Conservation (phyloP, 1,140 invertebrate genomes). For the Bombyx mori region DNA sequence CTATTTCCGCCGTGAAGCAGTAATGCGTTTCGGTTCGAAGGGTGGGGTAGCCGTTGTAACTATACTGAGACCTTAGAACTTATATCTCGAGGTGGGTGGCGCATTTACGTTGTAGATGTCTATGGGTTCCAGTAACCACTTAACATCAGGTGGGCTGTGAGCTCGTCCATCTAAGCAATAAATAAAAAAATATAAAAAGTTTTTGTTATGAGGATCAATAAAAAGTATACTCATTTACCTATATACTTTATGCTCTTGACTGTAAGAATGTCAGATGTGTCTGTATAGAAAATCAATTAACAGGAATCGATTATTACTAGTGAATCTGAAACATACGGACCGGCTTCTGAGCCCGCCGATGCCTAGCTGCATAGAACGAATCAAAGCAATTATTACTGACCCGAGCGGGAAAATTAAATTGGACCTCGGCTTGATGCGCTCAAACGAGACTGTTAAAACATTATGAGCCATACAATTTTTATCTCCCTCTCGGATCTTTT, state of each 20-base stretch:
- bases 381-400: constrained; percentile 56
- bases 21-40: too few relatives aligned
- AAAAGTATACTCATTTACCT: too few relatives aligned
- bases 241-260: not conserved
- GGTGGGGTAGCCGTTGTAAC: too few relatives aligned
- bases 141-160: too few relatives aligned
- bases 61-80: too few relatives aligned
- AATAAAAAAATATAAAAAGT: too few relatives aligned
- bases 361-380: constrained; percentile 49
- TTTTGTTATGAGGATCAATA: too few relatives aligned
- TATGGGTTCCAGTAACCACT: too few relatives aligned
- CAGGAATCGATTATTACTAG: constrained; percentile 35
- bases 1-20: too few relatives aligned
- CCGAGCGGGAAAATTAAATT: constrained; percentile 59
- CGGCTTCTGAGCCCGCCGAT: constrained; percentile 33
- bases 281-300: constrained; percentile 44
- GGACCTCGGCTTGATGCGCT: constrained; percentile 47
- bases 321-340: constrained; percentile 18
- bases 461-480: constrained; percentile 65
- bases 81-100: too few relatives aligned
- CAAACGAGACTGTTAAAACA: constrained; percentile 63
- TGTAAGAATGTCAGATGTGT: constrained; percentile 19
- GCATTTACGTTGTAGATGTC: too few relatives aligned
- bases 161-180: too few relatives aligned
- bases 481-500: constrained; percentile 54